Evolutionary conservation across 1,140 invertebrate genomes (phyloP).

Genomic region (Drosophila quadrilineata): DNA sequence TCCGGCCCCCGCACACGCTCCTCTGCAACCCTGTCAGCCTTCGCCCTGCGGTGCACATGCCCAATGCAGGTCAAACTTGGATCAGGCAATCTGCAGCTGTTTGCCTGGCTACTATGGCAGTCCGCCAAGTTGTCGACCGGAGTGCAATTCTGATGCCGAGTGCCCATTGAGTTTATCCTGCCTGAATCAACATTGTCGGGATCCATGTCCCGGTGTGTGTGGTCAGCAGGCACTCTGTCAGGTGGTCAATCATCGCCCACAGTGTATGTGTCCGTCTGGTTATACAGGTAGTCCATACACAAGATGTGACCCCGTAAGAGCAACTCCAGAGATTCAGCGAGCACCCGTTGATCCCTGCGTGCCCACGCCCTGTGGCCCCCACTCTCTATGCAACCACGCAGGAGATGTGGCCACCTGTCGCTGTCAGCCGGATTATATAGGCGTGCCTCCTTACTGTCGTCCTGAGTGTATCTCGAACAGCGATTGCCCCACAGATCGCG

Average conservation of each 20-base stretch:
- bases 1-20: slow-evolving; percentile 80
- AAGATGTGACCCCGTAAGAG: slow-evolving; percentile 85
- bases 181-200: slow-evolving; percentile 83
- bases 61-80: slow-evolving; percentile 80
- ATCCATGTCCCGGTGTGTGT: slow-evolving; percentile 84
- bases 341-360: slow-evolving; percentile 87
- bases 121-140: slow-evolving; percentile 84
- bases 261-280: slow-evolving; percentile 87
- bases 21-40: slow-evolving; percentile 82
- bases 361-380: slow-evolving; percentile 89
- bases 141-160: slow-evolving; percentile 84
- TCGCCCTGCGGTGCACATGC: slow-evolving; percentile 84
- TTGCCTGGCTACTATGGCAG: slow-evolving; percentile 83
- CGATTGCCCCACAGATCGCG: slow-evolving; percentile 86
- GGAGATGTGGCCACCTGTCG: slow-evolving; percentile 86
- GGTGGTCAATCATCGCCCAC: slow-evolving; percentile 91
- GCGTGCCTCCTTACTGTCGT: slow-evolving; percentile 86
- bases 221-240: slow-evolving; percentile 88
- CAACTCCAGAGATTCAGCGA: slow-evolving; percentile 85
- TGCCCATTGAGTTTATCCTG: slow-evolving; percentile 83
- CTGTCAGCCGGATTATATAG: slow-evolving; percentile 86
- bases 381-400: slow-evolving; percentile 86
- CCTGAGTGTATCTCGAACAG: slow-evolving; percentile 86
- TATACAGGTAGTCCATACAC: slow-evolving; percentile 88
- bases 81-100: slow-evolving; percentile 82